Evolutionary conservation across 2,888 invertebrate genomes (phyloP), one percentile per base, ranked within the genome.

Genomic region (Athalia cordata): DNA sequence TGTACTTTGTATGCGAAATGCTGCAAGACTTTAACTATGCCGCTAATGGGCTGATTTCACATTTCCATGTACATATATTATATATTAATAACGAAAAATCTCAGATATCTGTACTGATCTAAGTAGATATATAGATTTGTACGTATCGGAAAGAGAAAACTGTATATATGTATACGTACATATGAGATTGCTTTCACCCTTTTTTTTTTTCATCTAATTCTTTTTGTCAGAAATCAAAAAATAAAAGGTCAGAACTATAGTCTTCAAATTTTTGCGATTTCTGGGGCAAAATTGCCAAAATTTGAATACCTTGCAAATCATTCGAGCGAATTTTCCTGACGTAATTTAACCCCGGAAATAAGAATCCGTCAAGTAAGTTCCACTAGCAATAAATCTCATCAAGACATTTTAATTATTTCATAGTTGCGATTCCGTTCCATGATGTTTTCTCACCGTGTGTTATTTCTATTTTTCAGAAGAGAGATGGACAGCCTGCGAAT

Each of bases 1-100:
- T 8, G 11, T 7, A 43, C 45, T 64, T 64, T 47, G 65, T 65
- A 65, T 65, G 47, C 65, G 47, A 65, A 65, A 43, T 65, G 11
- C 45, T 4, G 47, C 45, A 11, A 13, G 45, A 65, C 65, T 65
- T 65, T 47, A 13, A 47, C 43, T 65, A 5, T 65, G 49, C 65
- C 13, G 43, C 65, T 29, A 62, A 62, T 62, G 29, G 29, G 62
- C 62, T 62, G 62, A 62, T 65, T 65, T 65, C 65, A 65, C 65
- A 65, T 65, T 65, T 65, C 65, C n/a, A 45, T 45, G 11, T 5
- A 65, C 43, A 62, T 62, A 13, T 65, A 47, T n/a, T 47, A 65
- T 5, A 5, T 5, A 65, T 47, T 47, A n/a, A 55, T 11, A 65
- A 47, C 47, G 7, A 47, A n/a, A 47, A 65, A 29, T 29, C 29